These are phyloP conservation scores for Arnoldichthys spilopterus DNA, from an alignment of 2,797 vertebrate species.

Conservation along the genomic window DNA sequence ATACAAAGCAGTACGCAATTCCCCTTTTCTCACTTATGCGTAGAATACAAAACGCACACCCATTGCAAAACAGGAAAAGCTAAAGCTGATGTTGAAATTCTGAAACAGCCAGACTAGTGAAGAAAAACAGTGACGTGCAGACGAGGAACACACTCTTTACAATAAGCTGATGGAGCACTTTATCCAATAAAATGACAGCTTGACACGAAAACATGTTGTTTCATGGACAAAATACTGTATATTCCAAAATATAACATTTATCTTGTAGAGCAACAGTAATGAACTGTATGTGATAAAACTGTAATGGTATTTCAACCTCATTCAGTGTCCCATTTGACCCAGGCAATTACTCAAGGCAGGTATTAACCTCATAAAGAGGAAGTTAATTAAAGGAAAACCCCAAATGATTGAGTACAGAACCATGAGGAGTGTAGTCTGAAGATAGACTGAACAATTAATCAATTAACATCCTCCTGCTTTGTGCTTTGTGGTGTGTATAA, in stretches of 20 bases:
- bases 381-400: background rate
- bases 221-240: too few relatives aligned
- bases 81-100: conserved; percentile 38
- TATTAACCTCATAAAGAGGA: too few relatives aligned
- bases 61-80: conserved; percentile 40
- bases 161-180: conserved; percentile 25
- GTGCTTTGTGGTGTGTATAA: background rate
- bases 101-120: background rate
- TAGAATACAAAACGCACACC: conserved; percentile 7
- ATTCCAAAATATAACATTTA: too few relatives aligned
- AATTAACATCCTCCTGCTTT: background rate
- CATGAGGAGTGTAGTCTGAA: too few relatives aligned
- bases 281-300: too few relatives aligned
- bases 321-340: too few relatives aligned
- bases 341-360: too few relatives aligned
- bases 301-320: too few relatives aligned
- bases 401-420: background rate
- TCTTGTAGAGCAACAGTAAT: too few relatives aligned
- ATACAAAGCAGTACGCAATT: conserved; percentile 38
- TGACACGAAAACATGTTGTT: background rate
- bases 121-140: background rate
- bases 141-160: background rate
- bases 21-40: conserved; percentile 51
- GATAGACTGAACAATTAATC: too few relatives aligned
- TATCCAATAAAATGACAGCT: background rate